Percentiles rank a stretch among this genome's conserved stretches.
Evolutionary conservation across 2,113 vertebrate genomes (phyloP).

Genomic region (Bubo scandiacus): DNA sequence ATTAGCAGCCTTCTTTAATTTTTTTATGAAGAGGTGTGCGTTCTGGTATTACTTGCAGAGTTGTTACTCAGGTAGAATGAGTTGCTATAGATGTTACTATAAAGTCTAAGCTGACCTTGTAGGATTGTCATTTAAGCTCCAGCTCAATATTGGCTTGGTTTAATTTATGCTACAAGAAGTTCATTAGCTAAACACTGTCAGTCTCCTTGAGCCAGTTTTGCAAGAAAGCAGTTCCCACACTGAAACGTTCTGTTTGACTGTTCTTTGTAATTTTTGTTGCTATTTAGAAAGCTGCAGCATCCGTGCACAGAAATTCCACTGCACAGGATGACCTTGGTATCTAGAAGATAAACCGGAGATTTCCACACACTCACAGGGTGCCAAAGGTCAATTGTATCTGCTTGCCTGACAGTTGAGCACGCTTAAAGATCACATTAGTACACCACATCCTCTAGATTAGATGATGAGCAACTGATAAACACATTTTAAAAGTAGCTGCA

Average conservation of each 20-base stretch:
- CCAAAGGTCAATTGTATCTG: background rate
- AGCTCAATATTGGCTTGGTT: background rate
- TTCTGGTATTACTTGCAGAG: background rate
- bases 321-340: background rate
- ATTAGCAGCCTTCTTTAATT: background rate
- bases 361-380: background rate
- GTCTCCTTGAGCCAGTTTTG: background rate
- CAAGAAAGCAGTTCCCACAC: slow-evolving; percentile 15
- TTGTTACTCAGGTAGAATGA: background rate
- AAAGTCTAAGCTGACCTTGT: background rate
- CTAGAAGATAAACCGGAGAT: background rate
- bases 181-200: background rate
- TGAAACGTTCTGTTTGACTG: background rate
- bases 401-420: background rate
- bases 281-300: background rate
- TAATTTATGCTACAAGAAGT: slow-evolving; percentile 13
- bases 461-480: background rate
- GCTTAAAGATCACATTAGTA: background rate
- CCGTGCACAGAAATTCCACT: background rate
- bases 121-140: background rate
- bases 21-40: slow-evolving; percentile 25
- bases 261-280: background rate
- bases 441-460: background rate
- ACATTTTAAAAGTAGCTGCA: background rate
- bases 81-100: background rate